These are phyloP conservation scores for Seriola dumerili DNA, from an alignment of 2,113 vertebrate genomes.

Conservation along the genomic window DNA sequence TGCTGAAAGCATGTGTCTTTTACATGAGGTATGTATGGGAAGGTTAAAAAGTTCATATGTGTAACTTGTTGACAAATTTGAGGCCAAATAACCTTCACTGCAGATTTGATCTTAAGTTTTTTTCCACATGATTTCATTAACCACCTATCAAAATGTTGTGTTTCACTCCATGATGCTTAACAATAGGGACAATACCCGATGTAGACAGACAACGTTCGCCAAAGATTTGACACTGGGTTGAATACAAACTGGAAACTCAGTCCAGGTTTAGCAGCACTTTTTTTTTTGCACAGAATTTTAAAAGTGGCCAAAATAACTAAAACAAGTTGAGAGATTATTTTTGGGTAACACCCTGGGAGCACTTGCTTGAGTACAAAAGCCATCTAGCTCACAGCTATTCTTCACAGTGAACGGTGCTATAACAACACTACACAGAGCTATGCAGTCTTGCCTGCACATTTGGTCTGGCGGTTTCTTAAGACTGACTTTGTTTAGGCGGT, in stretches of 20 bases:
- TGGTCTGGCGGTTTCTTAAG: slow-evolving; percentile 78
- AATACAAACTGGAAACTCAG: slow-evolving; percentile 10
- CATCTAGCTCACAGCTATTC: slow-evolving; percentile 63
- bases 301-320: slow-evolving; percentile 31
- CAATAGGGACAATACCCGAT: slow-evolving; percentile 26
- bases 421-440: slow-evolving; percentile 67
- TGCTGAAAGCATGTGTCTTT: slow-evolving; percentile 37
- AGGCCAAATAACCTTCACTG: slow-evolving; percentile 60
- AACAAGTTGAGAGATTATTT: slow-evolving; percentile 26
- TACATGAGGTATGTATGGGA: slow-evolving; percentile 10
- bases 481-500: slow-evolving; percentile 85
- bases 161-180: slow-evolving; percentile 12
- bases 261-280: neutral
- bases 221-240: neutral
- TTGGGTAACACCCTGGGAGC: slow-evolving; percentile 21
- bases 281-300: neutral
- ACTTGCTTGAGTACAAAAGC: slow-evolving; percentile 44
- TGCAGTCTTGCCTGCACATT: slow-evolving; percentile 64
- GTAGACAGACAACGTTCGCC: neutral
- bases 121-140: slow-evolving; percentile 12
- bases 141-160: slow-evolving; percentile 38
- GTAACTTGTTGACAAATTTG: slow-evolving; percentile 25
- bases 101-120: slow-evolving; percentile 35
- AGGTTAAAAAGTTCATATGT: neutral
- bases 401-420: slow-evolving; percentile 58